Conservation (phyloP, 1,140 invertebrate species). For the Coptotermes formosanus region DNA sequence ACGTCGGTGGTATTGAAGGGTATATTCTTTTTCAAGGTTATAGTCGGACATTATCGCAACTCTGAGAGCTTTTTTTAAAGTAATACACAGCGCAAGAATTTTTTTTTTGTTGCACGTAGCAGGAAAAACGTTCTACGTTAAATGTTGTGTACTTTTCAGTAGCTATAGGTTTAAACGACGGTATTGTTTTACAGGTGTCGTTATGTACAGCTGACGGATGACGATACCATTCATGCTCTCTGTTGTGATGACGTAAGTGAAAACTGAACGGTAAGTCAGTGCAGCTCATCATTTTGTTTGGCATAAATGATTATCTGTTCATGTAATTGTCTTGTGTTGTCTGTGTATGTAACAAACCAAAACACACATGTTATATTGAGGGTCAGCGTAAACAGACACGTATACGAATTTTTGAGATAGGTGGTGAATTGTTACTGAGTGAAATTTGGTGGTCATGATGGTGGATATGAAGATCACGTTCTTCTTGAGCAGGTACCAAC, state of each 20-base stretch:
- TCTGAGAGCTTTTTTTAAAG: not conserved
- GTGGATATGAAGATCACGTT: too few species aligned
- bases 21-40: not conserved
- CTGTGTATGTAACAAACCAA: too few species aligned
- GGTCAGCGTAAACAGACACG: too few species aligned
- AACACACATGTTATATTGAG: too few species aligned
- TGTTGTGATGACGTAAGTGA: not conserved
- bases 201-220: not conserved
- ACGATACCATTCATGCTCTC: not conserved
- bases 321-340: too few species aligned
- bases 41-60: not conserved
- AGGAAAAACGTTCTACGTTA: too few species aligned
- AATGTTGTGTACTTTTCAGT: not conserved
- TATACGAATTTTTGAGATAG: too few species aligned
- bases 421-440: too few species aligned
- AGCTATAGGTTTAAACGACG: not conserved
- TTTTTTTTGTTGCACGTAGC: not conserved
- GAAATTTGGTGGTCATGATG: too few species aligned
- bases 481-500: too few species aligned
- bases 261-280: not conserved
- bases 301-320: too few species aligned
- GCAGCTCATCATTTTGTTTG: too few species aligned
- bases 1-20: not conserved
- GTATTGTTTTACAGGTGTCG: not conserved
- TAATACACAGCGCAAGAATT: not conserved